Base-by-base conservation (phyloP, 2,797 vertebrate species). In the Sciurus vulgaris region DNA sequence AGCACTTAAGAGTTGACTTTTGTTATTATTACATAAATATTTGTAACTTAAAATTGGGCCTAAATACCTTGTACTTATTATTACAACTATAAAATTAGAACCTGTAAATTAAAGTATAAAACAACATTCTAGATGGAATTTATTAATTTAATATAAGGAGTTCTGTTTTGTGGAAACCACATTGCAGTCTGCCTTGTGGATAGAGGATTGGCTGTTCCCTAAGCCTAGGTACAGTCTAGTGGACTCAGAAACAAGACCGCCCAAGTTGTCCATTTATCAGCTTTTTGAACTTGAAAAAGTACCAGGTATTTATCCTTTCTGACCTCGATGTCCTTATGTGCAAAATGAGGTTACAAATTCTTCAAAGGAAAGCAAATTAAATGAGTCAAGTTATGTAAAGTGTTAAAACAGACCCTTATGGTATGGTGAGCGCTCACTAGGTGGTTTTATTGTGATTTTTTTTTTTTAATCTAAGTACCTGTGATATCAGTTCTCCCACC, bases 51-150 rank as follows among this genome's bases (percentile, higher is more conserved):
- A 86, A 95, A 88, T 51, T 59, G 63, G 61, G 24, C 24, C 28
- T 92, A 73, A 77, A 67, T 77, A 63, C n/a, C 3, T 70, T 70
- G 35, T 77, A 9, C 54, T 93, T 92, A 38, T 65, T 83, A 49
- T 82, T 94, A 8, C 2, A 83, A 11, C 13, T 83, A 6, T 89
- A 81, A 88, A 96, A 86, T 82, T 28, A 83, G 70, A 89, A 70
- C 28, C 61, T 67, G 13, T 20, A 85, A 54, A 65, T 93, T 77
- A 87, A 89, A 77, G 38, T 38, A 38, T 38, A 38, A 38, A 38
- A 86, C 7, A 33, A 69, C 70, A 63, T 87, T 95, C 61, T 47
- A 86, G 72, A 56, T 73, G 73, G 95, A 90, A 72, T 86, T 28
- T 63, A 51, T n/a, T 73, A 54, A 54, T 59, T 76, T 26, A 47